Conservation (phyloP, 92 coral and sea anemone species). For the Palythoa grandis region DNA sequence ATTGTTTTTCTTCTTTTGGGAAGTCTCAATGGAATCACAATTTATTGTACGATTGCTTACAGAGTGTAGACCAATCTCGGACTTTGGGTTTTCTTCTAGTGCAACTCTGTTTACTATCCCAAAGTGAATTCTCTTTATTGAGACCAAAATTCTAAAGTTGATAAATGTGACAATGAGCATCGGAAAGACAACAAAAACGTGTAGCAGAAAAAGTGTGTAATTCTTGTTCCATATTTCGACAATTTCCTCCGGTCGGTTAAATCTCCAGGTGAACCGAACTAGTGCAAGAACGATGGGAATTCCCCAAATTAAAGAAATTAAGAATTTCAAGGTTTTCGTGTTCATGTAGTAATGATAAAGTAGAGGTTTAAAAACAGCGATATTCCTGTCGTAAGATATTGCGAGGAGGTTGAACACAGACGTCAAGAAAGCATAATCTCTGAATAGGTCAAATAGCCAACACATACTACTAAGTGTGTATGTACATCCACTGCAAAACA, state of each 20-base stretch:
- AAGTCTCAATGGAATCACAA: neutral
- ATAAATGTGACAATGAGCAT: constrained; percentile 47
- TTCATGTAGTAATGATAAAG: constrained; percentile 59
- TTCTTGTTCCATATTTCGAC: constrained; percentile 40
- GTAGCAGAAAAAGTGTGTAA: constrained; percentile 56
- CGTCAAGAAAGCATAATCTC: constrained; percentile 58
- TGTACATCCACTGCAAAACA: constrained; percentile 59
- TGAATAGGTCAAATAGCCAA: constrained; percentile 55
- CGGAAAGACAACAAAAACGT: constrained; percentile 63
- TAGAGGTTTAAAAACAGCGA: constrained; percentile 71
- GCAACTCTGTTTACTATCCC: neutral
- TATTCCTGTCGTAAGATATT: constrained; percentile 66
- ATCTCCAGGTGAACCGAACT: constrained; percentile 56
- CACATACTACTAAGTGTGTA: constrained; percentile 47
- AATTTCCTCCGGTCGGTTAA: constrained; percentile 3
- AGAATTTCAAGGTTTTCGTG: constrained; percentile 31
- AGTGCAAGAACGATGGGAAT: constrained; percentile 49
- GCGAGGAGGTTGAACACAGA: constrained; percentile 69
- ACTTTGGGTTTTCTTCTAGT: neutral
- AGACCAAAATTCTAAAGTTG: constrained; percentile 56
- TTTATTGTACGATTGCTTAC: neutral
- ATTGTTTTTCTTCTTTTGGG: neutral
- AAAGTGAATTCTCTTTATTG: constrained; percentile 57
- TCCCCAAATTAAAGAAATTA: constrained; percentile 55
- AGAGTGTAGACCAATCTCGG: neutral